phyloP scores from a whole-genome alignment of 1,140 invertebrate species.

The Drosophila takahashii region DNA sequence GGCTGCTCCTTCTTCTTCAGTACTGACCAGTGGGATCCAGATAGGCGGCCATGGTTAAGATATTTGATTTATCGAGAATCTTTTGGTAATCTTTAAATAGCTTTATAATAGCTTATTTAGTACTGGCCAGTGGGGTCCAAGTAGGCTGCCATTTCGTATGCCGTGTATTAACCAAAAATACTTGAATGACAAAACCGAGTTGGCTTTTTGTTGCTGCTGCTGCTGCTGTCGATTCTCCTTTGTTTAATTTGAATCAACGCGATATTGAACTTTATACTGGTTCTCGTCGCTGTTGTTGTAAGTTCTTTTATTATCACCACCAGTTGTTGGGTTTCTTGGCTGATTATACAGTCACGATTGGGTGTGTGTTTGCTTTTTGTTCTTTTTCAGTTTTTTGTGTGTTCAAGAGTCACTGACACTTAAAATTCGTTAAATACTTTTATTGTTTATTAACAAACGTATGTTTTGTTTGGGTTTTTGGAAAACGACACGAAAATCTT shows the following conservation, averaged over 20 bases:
- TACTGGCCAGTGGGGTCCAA: constrained; percentile 74
- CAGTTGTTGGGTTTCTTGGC: constrained; percentile 53
- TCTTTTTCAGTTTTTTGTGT: constrained; percentile 12
- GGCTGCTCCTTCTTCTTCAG: constrained; percentile 22
- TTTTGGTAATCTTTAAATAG: too few species aligned
- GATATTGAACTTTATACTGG: constrained; percentile 75
- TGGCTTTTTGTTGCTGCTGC: constrained; percentile 14
- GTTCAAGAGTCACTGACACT: constrained; percentile 80
- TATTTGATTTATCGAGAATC: background rate
- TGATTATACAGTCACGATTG: constrained; percentile 74
- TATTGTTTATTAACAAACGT: constrained; percentile 67
- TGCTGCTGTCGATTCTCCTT: constrained; percentile 49
- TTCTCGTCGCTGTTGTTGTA: constrained; percentile 73
- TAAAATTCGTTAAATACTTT: constrained; percentile 50
- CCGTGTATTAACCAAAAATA: constrained; percentile 63
- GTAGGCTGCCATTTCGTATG: constrained; percentile 65
- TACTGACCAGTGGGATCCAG: constrained; percentile 84
- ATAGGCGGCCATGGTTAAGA: constrained; percentile 62
- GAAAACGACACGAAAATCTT: constrained; percentile 41
- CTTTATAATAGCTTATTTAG: constrained; percentile 31
- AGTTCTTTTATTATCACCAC: constrained; percentile 82
- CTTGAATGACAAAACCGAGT: constrained; percentile 69
- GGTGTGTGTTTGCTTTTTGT: constrained; percentile 29
- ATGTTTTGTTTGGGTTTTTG: constrained; percentile 49
- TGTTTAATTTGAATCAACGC: constrained; percentile 70